phyloP scores from a whole-genome alignment of 2,888 invertebrate genomes.

The Hirtodrosophila alboralis region DNA sequence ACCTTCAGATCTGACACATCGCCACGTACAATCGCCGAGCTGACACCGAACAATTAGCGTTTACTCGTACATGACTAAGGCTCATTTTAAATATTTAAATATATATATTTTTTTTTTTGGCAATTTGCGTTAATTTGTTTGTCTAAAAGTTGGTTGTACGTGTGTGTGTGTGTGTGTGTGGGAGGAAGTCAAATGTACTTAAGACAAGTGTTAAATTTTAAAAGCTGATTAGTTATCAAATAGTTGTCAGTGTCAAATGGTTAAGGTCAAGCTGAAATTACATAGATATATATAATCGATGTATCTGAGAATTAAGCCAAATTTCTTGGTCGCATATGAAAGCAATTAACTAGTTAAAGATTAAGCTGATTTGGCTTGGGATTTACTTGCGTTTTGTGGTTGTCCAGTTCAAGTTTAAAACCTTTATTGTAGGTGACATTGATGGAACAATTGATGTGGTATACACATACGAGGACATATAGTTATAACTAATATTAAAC shows the following conservation, averaged over 20 bases:
- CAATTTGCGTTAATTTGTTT: constrained; percentile 48
- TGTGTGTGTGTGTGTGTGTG: too few relatives aligned
- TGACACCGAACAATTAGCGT: constrained; percentile 61
- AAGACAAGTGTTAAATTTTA: constrained; percentile 32
- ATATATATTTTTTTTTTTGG: too few relatives aligned
- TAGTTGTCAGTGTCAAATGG: constrained; percentile 16
- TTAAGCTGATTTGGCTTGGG: constrained; percentile 40
- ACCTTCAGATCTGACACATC: constrained; percentile 36
- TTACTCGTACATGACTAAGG: constrained; percentile 51
- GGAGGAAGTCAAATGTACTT: constrained; percentile 43
- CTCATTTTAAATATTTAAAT: constrained; percentile 31
- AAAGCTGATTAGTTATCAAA: constrained; percentile 45
- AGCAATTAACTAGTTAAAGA: constrained; percentile 37
- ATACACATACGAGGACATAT: constrained; percentile 4
- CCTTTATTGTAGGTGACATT: constrained; percentile 7
- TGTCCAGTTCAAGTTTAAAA: constrained; percentile 28
- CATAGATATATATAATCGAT: constrained; percentile 9
- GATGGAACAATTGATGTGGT: constrained; percentile 12
- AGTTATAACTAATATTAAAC: too few relatives aligned
- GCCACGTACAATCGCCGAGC: constrained; percentile 60
- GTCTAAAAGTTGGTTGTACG: constrained; percentile 11
- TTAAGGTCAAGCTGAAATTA: constrained; percentile 32
- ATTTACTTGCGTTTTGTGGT: constrained; percentile 57
- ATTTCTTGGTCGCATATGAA: constrained; percentile 24
- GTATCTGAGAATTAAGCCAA: constrained; percentile 32